phyloP scores from a whole-genome alignment of 1,140 invertebrate species.

The Lepidotrigona ventralis region DNA sequence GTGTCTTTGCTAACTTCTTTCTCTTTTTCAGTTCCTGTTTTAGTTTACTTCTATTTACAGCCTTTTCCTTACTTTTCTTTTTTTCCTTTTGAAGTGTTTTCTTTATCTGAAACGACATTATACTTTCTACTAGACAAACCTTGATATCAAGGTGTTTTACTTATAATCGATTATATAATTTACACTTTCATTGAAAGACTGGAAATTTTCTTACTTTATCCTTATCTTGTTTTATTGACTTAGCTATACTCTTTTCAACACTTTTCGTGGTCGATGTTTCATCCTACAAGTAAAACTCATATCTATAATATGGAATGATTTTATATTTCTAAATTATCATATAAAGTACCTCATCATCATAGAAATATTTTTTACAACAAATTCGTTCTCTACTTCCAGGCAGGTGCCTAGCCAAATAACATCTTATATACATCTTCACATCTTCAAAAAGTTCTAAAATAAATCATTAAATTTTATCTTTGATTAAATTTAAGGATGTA shows the following conservation, averaged over 20 bases:
- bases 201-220: constrained; percentile 22
- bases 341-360: constrained; percentile 27
- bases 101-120: not conserved
- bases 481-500: not conserved
- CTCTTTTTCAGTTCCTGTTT: not conserved
- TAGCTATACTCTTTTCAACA: not conserved
- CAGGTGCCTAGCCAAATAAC: constrained; percentile 52
- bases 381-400: constrained; percentile 26
- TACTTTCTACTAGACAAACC: not conserved
- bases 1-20: not conserved
- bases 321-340: constrained; percentile 18
- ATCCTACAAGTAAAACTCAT: constrained; percentile 4
- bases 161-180: not conserved
- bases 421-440: constrained; percentile 51
- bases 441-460: constrained; percentile 53
- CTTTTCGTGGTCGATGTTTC: not conserved
- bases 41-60: not conserved
- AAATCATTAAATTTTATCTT: not conserved
- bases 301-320: not conserved
- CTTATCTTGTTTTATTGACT: not conserved
- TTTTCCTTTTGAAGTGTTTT: not conserved
- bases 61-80: too few relatives aligned
- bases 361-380: constrained; percentile 49
- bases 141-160: not conserved
- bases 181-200: not conserved